A percentile compares a stretch with the other conserved stretches of the same genome.
Conservation (phyloP, 2,888 invertebrate genomes). For the Cataglyphis albicans region DNA sequence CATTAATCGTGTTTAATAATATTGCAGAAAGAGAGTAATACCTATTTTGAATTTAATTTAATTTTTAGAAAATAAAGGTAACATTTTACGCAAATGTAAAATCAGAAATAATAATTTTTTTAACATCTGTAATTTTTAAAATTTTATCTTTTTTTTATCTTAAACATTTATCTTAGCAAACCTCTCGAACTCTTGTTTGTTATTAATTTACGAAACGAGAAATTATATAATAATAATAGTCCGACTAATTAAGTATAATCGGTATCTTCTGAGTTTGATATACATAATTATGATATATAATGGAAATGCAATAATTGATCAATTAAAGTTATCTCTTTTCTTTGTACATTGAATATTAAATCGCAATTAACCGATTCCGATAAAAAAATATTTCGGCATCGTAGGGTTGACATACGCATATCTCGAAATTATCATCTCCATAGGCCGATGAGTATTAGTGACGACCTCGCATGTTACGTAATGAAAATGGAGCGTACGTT, state of each 20-base stretch:
- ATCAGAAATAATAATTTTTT: background rate
- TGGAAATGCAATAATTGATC: background rate
- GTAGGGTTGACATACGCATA: constrained; percentile 29
- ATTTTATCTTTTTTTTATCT: too few relatives aligned
- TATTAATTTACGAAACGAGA: background rate
- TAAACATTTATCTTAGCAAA: background rate
- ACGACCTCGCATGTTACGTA: constrained; percentile 68
- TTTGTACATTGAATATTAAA: constrained; percentile 1
- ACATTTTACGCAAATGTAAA: background rate
- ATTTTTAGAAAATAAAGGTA: background rate
- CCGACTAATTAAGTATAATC: background rate
- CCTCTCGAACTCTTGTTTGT: background rate
- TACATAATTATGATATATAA: background rate
- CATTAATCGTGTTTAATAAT: background rate
- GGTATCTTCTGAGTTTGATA: background rate
- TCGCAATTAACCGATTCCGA: background rate
- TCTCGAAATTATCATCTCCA: constrained; percentile 33
- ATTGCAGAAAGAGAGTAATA: background rate
- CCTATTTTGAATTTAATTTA: background rate
- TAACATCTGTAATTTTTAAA: constrained; percentile 1
- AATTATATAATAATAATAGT: background rate
- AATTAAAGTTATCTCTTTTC: background rate
- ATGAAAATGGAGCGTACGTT: constrained; percentile 56
- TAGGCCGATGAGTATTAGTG: constrained; percentile 41
- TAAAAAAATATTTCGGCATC: constrained; percentile 19